A percentile compares a stretch with the other conserved stretches of the same genome.
phyloP scores from a whole-genome alignment of 2,797 vertebrate genomes.

The Antrozous pallidus region DNA sequence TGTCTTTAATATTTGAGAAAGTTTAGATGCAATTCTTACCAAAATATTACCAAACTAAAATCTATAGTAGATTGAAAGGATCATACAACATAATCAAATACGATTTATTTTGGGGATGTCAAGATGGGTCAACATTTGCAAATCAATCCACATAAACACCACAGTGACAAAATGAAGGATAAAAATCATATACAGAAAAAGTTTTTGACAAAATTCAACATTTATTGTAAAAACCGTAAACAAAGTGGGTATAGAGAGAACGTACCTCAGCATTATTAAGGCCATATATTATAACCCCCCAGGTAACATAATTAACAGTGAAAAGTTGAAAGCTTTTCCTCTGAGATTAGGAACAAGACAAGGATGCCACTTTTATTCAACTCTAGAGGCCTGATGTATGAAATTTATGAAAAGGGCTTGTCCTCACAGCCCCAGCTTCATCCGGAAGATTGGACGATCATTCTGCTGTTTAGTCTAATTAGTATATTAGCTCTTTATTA shows the following conservation, averaged over 20 bases:
- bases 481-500: no score
- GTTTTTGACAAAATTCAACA: neutral
- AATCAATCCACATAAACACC: neutral
- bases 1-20: slow-evolving; percentile 16
- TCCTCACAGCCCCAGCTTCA: no score
- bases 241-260: neutral
- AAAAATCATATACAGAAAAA: neutral
- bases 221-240: neutral
- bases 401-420: no score
- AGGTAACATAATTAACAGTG: neutral
- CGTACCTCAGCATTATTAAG: neutral
- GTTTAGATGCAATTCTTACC: neutral
- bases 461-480: no score
- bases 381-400: no score
- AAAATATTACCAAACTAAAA: neutral
- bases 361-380: neutral
- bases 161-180: neutral
- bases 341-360: neutral
- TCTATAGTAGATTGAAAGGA: neutral
- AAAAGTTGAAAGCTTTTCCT: neutral
- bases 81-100: neutral
- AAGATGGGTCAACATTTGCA: neutral
- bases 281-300: neutral
- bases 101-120: neutral
- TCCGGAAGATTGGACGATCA: no score